These are phyloP conservation scores for Plebejus melissa DNA, from an alignment of 2,888 invertebrate genomes.

Conservation along the genomic window DNA sequence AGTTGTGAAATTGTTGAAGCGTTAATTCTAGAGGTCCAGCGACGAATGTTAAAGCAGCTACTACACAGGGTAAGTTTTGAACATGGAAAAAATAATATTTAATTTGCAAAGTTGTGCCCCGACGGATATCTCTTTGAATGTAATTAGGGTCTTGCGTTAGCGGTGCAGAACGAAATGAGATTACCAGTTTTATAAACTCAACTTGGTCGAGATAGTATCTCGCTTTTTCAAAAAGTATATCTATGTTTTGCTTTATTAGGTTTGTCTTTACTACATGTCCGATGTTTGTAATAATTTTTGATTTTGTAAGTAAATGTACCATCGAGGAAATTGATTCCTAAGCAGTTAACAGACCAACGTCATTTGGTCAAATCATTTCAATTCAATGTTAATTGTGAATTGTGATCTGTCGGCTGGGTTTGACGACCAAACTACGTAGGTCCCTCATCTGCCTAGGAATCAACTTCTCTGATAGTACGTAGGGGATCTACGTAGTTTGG, in stretches of 20 bases:
- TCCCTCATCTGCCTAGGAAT: too few species aligned
- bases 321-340: too few species aligned
- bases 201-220: background rate
- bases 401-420: too few species aligned
- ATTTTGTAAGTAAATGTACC: background rate
- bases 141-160: conserved; percentile 40
- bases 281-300: background rate
- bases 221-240: background rate
- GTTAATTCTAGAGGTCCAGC: conserved; percentile 76
- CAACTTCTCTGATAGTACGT: too few species aligned
- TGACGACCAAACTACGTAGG: too few species aligned
- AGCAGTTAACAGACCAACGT: too few species aligned
- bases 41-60: conserved; percentile 73
- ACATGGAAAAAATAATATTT: conserved; percentile 61
- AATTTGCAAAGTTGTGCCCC: conserved; percentile 53
- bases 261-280: background rate
- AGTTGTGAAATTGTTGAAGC: conserved; percentile 77
- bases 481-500: too few species aligned
- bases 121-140: conserved; percentile 44
- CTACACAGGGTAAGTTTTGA: conserved; percentile 49
- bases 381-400: too few species aligned
- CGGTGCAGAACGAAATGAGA: conserved; percentile 25
- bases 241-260: background rate
- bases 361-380: too few species aligned
- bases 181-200: conserved; percentile 23